phyloP scores from a whole-genome alignment of 2,113 vertebrate species.

The Meleagris gallopavo region DNA sequence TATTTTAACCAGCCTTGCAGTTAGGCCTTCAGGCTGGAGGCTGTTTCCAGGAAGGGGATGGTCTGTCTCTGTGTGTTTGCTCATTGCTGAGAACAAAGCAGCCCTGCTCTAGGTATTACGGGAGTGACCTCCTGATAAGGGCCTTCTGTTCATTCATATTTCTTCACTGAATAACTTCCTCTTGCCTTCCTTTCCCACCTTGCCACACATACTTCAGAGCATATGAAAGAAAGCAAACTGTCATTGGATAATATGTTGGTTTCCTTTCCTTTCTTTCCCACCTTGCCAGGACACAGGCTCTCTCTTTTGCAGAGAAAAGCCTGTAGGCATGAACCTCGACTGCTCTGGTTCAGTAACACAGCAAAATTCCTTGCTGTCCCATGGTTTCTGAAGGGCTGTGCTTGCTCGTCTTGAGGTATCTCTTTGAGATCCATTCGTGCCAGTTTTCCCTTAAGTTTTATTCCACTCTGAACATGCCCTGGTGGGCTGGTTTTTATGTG shows the following conservation, averaged over 20 bases:
- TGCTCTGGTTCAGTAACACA: not conserved
- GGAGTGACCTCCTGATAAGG: not conserved
- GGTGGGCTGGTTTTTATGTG: rapidly evolving
- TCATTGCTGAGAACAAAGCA: not conserved
- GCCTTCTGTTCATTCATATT: not conserved
- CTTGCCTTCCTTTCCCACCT: not conserved
- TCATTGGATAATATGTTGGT: not conserved
- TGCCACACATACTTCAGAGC: not conserved
- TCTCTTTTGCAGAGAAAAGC: not conserved
- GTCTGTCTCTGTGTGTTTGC: not conserved
- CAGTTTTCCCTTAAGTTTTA: not conserved
- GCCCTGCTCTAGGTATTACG: not conserved
- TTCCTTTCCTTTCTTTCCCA: no score
- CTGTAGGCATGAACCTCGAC: not conserved
- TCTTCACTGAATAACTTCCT: not conserved
- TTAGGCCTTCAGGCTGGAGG: not conserved
- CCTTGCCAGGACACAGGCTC: rapidly evolving
- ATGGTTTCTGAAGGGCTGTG: not conserved
- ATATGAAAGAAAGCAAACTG: not conserved
- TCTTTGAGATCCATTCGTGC: rapidly evolving
- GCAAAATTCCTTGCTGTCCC: rapidly evolving
- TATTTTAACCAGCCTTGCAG: not conserved
- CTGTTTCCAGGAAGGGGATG: not conserved
- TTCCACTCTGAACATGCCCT: not conserved
- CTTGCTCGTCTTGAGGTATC: not conserved